These are phyloP conservation scores for Perccottus glenii DNA, from an alignment of 2,113 vertebrate genomes.

Conservation along the genomic window DNA sequence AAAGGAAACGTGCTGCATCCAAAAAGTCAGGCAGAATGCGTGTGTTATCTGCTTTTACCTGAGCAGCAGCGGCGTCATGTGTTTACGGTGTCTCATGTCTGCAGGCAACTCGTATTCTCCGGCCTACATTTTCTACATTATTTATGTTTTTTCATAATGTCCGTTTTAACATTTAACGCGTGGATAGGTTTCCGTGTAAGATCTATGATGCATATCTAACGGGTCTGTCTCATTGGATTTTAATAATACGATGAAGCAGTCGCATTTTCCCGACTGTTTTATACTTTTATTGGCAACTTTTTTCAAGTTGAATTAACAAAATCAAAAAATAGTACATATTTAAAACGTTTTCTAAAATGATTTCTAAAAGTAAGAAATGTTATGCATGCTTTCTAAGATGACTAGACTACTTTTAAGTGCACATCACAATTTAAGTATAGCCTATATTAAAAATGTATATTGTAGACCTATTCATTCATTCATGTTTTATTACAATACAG, in stretches of 20 bases:
- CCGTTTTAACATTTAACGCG: slow-evolving; percentile 8
- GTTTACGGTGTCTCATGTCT: background rate
- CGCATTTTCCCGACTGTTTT: background rate
- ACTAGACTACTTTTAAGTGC: too few relatives aligned
- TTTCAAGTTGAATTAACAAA: background rate
- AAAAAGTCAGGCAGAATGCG: slow-evolving; percentile 46
- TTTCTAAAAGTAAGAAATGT: too few relatives aligned
- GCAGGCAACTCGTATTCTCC: slow-evolving; percentile 31
- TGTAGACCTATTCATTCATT: too few relatives aligned
- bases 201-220: background rate
- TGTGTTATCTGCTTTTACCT: slow-evolving; percentile 25
- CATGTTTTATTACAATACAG: too few relatives aligned
- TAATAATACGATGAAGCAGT: too few relatives aligned
- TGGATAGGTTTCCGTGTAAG: too few relatives aligned
- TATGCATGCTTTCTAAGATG: background rate
- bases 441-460: too few relatives aligned
- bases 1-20: slow-evolving; percentile 18
- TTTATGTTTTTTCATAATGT: background rate
- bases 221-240: background rate
- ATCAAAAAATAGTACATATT: too few relatives aligned
- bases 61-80: slow-evolving; percentile 33
- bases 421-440: too few relatives aligned
- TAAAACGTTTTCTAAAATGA: too few relatives aligned
- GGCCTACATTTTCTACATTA: slow-evolving; percentile 29
- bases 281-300: background rate